phyloP scores from a whole-genome alignment of 2,113 vertebrate species.

The Raja brachyura region DNA sequence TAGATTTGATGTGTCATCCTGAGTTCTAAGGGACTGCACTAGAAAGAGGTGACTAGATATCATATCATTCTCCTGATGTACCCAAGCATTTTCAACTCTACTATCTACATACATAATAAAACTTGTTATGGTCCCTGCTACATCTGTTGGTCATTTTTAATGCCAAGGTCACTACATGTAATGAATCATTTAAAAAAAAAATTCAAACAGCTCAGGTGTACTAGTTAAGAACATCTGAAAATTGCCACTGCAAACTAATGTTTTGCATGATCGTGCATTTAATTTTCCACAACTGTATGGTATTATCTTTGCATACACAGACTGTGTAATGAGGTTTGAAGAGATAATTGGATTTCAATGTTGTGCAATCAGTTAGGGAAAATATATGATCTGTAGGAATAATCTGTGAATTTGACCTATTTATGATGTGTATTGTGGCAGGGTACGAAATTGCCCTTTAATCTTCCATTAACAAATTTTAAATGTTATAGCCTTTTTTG shows the following conservation, averaged over 20 bases:
- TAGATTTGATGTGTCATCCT: too few relatives aligned
- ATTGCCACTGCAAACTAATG: background rate
- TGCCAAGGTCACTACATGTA: too few relatives aligned
- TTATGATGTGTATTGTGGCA: background rate
- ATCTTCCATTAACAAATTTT: background rate
- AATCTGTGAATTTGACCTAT: conserved; percentile 22
- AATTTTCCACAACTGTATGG: background rate
- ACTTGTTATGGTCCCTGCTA: background rate
- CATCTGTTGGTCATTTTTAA: background rate
- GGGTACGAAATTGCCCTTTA: background rate
- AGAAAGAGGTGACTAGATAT: background rate
- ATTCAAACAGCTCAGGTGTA: background rate
- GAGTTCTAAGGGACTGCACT: too few relatives aligned
- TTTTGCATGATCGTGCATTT: background rate
- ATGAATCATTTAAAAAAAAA: too few relatives aligned
- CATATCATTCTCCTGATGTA: background rate
- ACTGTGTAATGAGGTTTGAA: conserved; percentile 3
- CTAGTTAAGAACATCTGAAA: background rate
- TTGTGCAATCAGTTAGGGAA: background rate
- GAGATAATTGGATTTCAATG: conserved; percentile 15
- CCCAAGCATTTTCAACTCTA: background rate
- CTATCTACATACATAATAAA: background rate
- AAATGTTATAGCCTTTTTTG: background rate
- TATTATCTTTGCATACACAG: background rate
- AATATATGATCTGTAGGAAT: conserved; percentile 14